phyloP scores from a whole-genome alignment of 2,113 vertebrate genomes.

The Azemiops feae region DNA sequence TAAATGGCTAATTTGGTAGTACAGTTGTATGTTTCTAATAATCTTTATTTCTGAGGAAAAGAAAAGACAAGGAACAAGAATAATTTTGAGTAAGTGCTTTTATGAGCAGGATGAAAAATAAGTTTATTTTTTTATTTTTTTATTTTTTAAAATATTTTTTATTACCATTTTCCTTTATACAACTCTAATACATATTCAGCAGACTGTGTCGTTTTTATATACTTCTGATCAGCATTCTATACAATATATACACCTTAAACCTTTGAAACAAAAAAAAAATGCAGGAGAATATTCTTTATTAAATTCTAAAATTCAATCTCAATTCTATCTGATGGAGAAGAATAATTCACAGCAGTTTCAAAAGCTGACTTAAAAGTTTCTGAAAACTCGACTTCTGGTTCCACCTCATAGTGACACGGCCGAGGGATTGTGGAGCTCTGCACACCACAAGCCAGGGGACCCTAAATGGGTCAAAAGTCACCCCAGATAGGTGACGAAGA shows the following conservation, averaged over 20 bases:
- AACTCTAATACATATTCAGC: no score
- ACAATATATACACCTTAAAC: no score
- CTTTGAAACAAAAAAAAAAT: neutral
- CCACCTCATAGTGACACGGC: no score
- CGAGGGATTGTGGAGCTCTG: no score
- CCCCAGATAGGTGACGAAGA: no score
- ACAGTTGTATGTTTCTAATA: neutral
- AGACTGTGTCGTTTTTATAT: no score
- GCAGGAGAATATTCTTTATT: neutral
- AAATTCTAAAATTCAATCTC: neutral
- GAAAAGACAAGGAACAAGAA: neutral
- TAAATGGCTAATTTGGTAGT: neutral
- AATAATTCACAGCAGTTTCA: slow-evolving; percentile 4
- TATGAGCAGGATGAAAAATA: neutral
- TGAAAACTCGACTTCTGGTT: neutral
- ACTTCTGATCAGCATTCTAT: no score
- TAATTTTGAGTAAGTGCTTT: neutral
- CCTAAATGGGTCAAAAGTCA: no score
- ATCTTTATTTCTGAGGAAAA: neutral
- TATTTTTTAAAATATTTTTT: no score
- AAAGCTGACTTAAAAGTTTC: neutral
- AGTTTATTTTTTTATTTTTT: no score
- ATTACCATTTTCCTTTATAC: no score
- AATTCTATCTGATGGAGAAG: neutral
- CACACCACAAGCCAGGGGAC: no score